phyloP scores from a whole-genome alignment of 2,888 invertebrate species.

The Ellobium chinense region DNA sequence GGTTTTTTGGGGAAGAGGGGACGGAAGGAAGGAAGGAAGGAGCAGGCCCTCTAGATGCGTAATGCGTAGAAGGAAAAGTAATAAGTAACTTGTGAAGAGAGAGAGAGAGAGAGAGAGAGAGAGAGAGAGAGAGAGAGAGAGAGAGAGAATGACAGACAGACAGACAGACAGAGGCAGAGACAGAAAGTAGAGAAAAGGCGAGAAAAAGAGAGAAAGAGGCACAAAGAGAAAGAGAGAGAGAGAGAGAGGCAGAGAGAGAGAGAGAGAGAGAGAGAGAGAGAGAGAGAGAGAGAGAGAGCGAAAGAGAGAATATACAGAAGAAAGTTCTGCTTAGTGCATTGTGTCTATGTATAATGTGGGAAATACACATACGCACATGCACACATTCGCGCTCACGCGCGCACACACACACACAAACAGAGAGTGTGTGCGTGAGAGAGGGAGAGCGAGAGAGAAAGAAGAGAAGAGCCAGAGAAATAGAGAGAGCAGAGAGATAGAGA shows the following conservation, averaged over 20 bases:
- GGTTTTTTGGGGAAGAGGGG: too few relatives aligned
- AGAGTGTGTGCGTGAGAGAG: too few relatives aligned
- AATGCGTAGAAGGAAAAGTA: background rate
- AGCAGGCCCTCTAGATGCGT: too few relatives aligned
- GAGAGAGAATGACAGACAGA: background rate
- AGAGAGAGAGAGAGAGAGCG: background rate
- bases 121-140: background rate
- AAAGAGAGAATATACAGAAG: too few relatives aligned
- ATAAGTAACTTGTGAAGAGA: too few relatives aligned
- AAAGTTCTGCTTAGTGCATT: too few relatives aligned
- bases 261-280: background rate
- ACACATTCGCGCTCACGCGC: too few relatives aligned
- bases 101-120: background rate
- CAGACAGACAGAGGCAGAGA: background rate
- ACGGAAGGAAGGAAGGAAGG: too few relatives aligned
- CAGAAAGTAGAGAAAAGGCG: background rate
- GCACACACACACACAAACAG: too few relatives aligned
- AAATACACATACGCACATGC: too few relatives aligned
- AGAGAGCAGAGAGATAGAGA: background rate
- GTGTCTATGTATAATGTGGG: too few relatives aligned
- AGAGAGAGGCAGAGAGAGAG: background rate
- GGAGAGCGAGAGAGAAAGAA: background rate
- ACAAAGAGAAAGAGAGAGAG: background rate
- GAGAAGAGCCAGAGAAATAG: background rate
- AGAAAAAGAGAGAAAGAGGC: background rate